Base-by-base conservation (phyloP, 2,888 invertebrate genomes). In the Amphipoea oculea region DNA sequence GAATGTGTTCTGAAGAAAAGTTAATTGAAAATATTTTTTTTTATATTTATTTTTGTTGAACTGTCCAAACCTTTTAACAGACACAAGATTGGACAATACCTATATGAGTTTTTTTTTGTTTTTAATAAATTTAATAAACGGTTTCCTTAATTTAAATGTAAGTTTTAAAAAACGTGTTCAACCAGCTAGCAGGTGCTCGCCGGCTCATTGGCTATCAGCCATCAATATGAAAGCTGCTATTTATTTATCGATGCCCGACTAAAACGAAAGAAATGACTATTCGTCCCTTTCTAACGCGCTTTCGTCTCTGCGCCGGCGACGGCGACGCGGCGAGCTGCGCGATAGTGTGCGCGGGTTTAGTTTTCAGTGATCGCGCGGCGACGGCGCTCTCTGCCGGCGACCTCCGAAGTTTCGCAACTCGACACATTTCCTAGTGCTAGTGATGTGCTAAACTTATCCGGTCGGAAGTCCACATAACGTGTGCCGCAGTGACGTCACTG, bases 361-460 rank as follows among this genome's bases (percentile, higher is more conserved):
- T 96, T 96, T 96, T 95, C 94, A 95, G 95, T 95, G 94, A 93
- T 94, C 95, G 94, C 95, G 96, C 95, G 94, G 90, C 93, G 93
- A 90, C 93, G 95, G 93, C 95, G 94, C 96, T 95, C 94, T 94
- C 94, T 94, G 94, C 92, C 93, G 95, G 94, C 94, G 95, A 96
- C 95, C 95, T 96, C 95, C 91, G 93, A 81, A 91, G 84, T 94
- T 94, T 94, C 93, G 92, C 92, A 93, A 94, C 90, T 91, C 91
- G 92, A 90, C 89, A 91, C 91, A 91, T 94, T 94, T 94, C 93
- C 94, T 94, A 94, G 96, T 96, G 96, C 89, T 94, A 94, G 96
- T 96, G 96, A 92, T 94, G 95, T 95, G 95, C 91, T 92, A 92
- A 95, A 90, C 90, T 91, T 89, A 91, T 90, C 87, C 86, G 90